These are phyloP conservation scores for Megaleporinus macrocephalus DNA, from an alignment of 2,113 vertebrate species.

Conservation along the genomic window DNA sequence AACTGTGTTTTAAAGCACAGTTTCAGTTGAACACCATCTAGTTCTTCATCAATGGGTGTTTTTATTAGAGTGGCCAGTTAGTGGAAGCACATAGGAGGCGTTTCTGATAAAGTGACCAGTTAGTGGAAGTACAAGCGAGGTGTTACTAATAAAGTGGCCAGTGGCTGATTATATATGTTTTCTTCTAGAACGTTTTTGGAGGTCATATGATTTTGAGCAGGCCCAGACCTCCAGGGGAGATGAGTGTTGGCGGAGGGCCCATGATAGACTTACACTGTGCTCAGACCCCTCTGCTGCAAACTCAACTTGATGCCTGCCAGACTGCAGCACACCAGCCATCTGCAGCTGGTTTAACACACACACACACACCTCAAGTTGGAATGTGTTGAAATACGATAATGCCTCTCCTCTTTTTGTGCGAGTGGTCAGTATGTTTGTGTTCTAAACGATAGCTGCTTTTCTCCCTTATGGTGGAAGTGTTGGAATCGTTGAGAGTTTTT, in stretches of 20 bases:
- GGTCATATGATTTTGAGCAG: slow-evolving; percentile 45
- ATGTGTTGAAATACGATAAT: slow-evolving; percentile 60
- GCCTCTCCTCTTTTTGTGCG: slow-evolving; percentile 31
- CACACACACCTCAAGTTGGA: slow-evolving; percentile 40
- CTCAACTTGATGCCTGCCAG: slow-evolving; percentile 57
- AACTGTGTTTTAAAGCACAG: slow-evolving; percentile 68
- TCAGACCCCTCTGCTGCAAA: slow-evolving; percentile 39
- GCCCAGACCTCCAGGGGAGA: slow-evolving; percentile 48
- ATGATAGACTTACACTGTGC: slow-evolving; percentile 31
- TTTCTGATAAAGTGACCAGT: neutral
- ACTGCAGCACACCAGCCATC: slow-evolving; percentile 50
- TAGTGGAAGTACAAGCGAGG: no score
- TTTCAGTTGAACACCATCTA: neutral
- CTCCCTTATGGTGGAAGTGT: neutral
- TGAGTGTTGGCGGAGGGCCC: slow-evolving; percentile 37
- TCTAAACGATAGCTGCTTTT: neutral
- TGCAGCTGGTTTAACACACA: slow-evolving; percentile 59
- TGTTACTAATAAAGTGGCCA: no score
- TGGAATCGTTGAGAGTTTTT: no score
- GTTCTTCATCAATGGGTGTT: neutral
- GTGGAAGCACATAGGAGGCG: no score
- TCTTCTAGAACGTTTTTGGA: slow-evolving; percentile 36
- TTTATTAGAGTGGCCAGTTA: neutral
- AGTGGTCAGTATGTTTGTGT: neutral
- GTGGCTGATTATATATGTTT: slow-evolving; percentile 14